These are phyloP conservation scores for Acipenser transmontanus DNA, from an alignment of 2,797 vertebrate species.

Conservation along the genomic window DNA sequence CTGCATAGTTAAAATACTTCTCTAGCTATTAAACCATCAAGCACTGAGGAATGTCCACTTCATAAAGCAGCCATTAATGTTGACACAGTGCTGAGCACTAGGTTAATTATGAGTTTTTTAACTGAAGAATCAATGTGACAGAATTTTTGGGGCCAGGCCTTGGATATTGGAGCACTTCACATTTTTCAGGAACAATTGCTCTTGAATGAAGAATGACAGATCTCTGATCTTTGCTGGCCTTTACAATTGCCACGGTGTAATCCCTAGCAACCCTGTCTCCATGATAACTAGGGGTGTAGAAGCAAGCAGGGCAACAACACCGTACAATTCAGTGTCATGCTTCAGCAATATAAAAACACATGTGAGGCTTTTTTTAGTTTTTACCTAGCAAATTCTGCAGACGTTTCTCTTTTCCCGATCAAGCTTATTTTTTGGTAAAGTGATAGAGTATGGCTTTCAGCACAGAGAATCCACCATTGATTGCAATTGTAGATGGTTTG, in stretches of 20 bases:
- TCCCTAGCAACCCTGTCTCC: slow-evolving; percentile 72
- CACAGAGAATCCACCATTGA: no score
- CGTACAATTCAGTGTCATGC: slow-evolving; percentile 66
- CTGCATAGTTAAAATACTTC: slow-evolving; percentile 26
- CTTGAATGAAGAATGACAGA: slow-evolving; percentile 78
- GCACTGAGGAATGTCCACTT: slow-evolving; percentile 69
- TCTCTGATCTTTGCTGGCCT: slow-evolving; percentile 81
- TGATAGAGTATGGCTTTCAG: no score
- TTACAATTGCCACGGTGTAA: slow-evolving; percentile 57
- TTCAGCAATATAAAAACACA: slow-evolving; percentile 42
- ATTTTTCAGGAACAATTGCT: slow-evolving; percentile 75
- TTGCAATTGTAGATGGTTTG: no score
- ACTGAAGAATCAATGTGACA: slow-evolving; percentile 61
- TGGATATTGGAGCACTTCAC: slow-evolving; percentile 72
- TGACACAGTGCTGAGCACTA: slow-evolving; percentile 62
- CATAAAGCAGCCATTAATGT: slow-evolving; percentile 69
- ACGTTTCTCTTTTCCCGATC: no score
- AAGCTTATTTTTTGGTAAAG: no score
- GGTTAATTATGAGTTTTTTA: slow-evolving; percentile 73
- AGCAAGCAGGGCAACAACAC: slow-evolving; percentile 44
- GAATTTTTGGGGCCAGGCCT: slow-evolving; percentile 56
- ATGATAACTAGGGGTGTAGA: slow-evolving; percentile 64
- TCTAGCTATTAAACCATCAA: slow-evolving; percentile 34
- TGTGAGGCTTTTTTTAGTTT: neutral
- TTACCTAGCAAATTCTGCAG: neutral